These are phyloP conservation scores for Oxyteleia sp. DNA, from an alignment of 2,888 invertebrate species.

Conservation along the genomic window DNA sequence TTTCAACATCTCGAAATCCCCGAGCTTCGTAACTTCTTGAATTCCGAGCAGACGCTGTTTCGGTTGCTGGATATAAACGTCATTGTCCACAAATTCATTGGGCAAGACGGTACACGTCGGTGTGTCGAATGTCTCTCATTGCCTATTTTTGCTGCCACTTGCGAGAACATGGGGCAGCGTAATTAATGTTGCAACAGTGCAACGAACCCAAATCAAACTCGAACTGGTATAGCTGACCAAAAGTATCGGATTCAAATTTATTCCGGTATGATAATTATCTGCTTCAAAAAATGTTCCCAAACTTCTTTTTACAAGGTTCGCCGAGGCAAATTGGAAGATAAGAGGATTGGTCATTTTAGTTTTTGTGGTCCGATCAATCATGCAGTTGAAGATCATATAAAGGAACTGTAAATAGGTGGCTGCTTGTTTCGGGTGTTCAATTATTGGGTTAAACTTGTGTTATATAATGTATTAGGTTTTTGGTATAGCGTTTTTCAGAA, in stretches of 20 bases:
- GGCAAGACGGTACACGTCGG: conserved; percentile 74
- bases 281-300: not conserved
- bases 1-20: conserved; percentile 58
- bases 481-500: not conserved
- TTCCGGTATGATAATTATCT: conserved; percentile 10
- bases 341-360: not conserved
- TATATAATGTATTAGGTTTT: not conserved
- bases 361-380: conserved; percentile 1
- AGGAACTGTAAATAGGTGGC: not conserved
- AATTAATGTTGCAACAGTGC: conserved; percentile 85
- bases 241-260: conserved; percentile 11
- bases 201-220: conserved; percentile 80
- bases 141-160: conserved; percentile 82
- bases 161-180: conserved; percentile 79
- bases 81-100: conserved; percentile 74
- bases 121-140: conserved; percentile 83
- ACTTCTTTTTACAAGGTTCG: not conserved
- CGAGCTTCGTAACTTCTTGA: conserved; percentile 59
- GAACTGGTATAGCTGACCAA: conserved; percentile 24
- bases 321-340: not conserved
- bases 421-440: not conserved
- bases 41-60: conserved; percentile 62
- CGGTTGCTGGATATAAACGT: conserved; percentile 54
- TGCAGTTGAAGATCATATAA: not conserved
- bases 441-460: not conserved